phyloP scores from a whole-genome alignment of 2,113 vertebrate genomes.

The Thamnophis sirtalis region DNA sequence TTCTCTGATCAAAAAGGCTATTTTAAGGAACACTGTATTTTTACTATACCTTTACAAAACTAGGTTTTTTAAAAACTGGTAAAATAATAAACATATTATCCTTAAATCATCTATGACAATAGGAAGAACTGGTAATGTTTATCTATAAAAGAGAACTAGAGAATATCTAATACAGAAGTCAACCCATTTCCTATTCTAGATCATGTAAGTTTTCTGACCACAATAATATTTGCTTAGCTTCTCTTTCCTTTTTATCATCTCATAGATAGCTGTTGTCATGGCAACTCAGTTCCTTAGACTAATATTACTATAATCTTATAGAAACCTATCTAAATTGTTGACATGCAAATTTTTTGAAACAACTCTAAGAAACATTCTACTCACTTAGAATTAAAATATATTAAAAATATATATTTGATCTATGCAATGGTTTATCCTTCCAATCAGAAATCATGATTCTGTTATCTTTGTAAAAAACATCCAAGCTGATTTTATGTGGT shows the following conservation, averaged over 20 bases:
- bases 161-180: not conserved
- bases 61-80: not conserved
- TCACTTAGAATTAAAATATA: no score
- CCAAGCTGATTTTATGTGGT: not conserved
- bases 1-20: not conserved
- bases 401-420: not conserved
- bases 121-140: not conserved
- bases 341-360: constrained; percentile 66
- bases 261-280: constrained; percentile 62
- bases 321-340: constrained; percentile 60
- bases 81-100: not conserved
- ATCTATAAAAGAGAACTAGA: not conserved
- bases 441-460: not conserved
- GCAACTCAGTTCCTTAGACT: constrained; percentile 60
- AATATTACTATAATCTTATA: constrained; percentile 60
- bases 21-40: not conserved
- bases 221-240: constrained; percentile 50
- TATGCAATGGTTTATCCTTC: not conserved
- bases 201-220: constrained; percentile 50
- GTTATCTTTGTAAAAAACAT: not conserved
- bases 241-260: constrained; percentile 52
- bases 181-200: constrained; percentile 41
- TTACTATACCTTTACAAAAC: not conserved
- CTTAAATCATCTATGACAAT: not conserved
- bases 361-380: constrained; percentile 33